Evolutionary conservation across 2,797 vertebrate genomes (phyloP), one percentile per base, ranked within the genome.

Genomic region (Oreortyx pictus): DNA sequence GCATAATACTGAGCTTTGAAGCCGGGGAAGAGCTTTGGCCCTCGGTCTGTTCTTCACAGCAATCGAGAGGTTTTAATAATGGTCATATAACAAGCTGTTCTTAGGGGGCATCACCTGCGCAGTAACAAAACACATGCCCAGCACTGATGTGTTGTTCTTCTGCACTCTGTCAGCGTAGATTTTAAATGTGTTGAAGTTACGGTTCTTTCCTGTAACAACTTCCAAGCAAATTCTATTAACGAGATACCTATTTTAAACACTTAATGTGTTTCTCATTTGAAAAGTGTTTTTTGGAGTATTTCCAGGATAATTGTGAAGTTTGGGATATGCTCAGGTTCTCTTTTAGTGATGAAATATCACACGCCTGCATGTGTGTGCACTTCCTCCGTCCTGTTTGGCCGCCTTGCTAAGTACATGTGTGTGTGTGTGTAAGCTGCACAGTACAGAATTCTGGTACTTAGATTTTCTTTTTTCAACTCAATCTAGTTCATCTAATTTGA

Each of bases 71-170:
- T 75, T 96, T 96, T 96, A 94, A 95, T 93, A 96, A 94, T 65
- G 92, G 92, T 81, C 82, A 76, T 37, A 78, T 83, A 96, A 92
- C 85, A 93, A 82, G 86, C 86, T 81, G 75, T 94, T 98, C 97
- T 98, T 97, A 96, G 88, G 95, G 95, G 95, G 97, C 98, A 96
- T 98, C 98, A 95, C 98, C 97, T 97, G 94, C 79, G 92, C 61
- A 46, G 64, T 6, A 44, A 35, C 82, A 68, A 91, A 86, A 14
- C 19, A 4, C 3, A 0, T 5, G 9, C 37, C 64, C 82, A 31
- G 60, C n/a, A 0, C 44, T 83, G 87, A 64, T 33, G 47, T 4
- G 79, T 79, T 64, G 70, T 37, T 4, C 29, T 67, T 35, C 29
- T 39, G 3, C 0, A 0, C 81, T 33, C 49, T 66, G 41, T 56